Base-by-base conservation (phyloP, 2,113 vertebrate species). In the Typhlomys cinereus region DNA sequence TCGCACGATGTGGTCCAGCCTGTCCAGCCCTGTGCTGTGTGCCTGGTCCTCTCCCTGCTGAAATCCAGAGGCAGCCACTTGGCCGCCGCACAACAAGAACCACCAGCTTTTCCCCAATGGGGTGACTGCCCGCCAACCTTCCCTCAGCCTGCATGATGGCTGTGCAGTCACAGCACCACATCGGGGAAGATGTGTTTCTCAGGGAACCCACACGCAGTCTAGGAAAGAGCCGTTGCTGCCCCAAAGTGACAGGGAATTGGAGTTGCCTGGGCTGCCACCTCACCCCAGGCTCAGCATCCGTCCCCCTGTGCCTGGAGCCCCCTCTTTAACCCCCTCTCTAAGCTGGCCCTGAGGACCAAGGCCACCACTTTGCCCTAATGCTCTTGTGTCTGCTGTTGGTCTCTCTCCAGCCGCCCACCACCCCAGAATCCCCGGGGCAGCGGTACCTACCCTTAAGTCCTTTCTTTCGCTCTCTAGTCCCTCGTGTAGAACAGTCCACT, bases 21-120 rank as follows among this genome's bases (percentile, higher is more conserved):
- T 52, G 27, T 27, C 8, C 48, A 10, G 7, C 29, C 5, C 66
- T 1, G 50, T 50, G 5, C 13, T 0, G 0, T 7, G 12, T n/a
- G 27, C 78, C 34, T 15, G 0, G 0, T 4, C 14, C 44, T 7
- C 73, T 88, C 20, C 73, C 79, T 87, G 62, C 66, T 52, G 18
- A 13, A 44, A 29, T 1, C n/a, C 10, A 2, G 61, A 52, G n/a
- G 39, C 79, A 39, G 20, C 25, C 4, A 6, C 44, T 29, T n/a
- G 52, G 31, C 62, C 78, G 52, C 52, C 34, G 44, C 10, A 7
- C n/a, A 18, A 39, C 2, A 3, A 25, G 39, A 73, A 46, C 31
- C 18, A 39, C 61, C 25, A 17, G 48, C n/a, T 59, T 18, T 15
- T 59, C 41, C 50, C 59, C 46, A 8, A 1, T 4, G 61, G 52